A percentile compares a stretch with the other conserved stretches of the same genome.
phyloP scores from a whole-genome alignment of 2,888 invertebrate species.

The Ennomos fuscantarius region DNA sequence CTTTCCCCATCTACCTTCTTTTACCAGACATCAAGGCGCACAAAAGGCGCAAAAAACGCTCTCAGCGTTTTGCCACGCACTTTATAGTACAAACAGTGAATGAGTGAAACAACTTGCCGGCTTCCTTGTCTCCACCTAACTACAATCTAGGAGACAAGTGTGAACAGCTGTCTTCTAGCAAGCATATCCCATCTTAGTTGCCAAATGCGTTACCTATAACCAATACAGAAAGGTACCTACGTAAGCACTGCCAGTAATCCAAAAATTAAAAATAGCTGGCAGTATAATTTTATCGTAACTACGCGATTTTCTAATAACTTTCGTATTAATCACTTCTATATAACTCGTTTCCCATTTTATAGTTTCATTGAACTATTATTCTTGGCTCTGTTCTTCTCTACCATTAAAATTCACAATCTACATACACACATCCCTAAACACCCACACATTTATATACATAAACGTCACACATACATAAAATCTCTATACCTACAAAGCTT shows the following conservation, averaged over 20 bases:
- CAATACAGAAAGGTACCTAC: too few species aligned
- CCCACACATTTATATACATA: conserved; percentile 39
- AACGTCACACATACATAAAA: conserved; percentile 18
- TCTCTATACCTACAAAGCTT: conserved; percentile 50
- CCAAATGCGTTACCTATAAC: too few species aligned
- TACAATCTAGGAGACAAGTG: too few species aligned
- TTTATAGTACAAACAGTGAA: too few species aligned
- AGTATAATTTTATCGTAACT: conserved; percentile 23
- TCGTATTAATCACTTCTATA: conserved; percentile 38
- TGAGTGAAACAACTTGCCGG: too few species aligned
- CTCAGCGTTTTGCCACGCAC: too few species aligned
- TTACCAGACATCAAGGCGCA: too few species aligned
- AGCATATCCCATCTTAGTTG: too few species aligned
- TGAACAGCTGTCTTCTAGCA: too few species aligned
- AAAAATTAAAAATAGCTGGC: conserved; percentile 27
- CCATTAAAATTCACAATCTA: conserved; percentile 51
- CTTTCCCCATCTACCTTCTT: too few species aligned
- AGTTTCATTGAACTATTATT: conserved; percentile 47
- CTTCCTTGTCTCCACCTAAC: too few species aligned
- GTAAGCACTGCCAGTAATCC: background rate
- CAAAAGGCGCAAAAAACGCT: too few species aligned
- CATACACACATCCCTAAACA: conserved; percentile 29
- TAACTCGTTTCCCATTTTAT: conserved; percentile 38
- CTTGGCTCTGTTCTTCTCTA: conserved; percentile 41
- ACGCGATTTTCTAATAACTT: conserved; percentile 28